phyloP scores from a whole-genome alignment of 2,797 vertebrate species.

The Channa striata region DNA sequence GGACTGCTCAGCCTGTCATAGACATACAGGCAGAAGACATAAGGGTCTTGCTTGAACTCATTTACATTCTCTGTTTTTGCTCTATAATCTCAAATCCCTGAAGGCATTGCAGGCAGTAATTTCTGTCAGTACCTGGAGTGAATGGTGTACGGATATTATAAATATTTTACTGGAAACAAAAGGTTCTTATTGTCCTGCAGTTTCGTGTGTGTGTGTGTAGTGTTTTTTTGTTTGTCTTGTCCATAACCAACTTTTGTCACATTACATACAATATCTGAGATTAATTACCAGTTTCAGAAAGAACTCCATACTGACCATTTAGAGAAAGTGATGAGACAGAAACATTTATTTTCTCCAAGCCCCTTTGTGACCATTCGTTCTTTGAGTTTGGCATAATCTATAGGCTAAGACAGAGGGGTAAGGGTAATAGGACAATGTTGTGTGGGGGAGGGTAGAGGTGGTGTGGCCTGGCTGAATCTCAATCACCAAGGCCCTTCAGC shows the following conservation, averaged over 20 bases:
- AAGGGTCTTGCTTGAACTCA: conserved; percentile 33
- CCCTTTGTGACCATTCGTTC: conserved; percentile 28
- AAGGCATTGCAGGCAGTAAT: not conserved
- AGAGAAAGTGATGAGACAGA: conserved; percentile 20
- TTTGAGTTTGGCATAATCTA: conserved; percentile 46
- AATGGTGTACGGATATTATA: not conserved
- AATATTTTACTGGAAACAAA: not conserved
- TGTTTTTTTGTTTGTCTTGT: conserved; percentile 4
- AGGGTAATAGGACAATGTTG: conserved; percentile 65
- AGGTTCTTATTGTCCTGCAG: not conserved
- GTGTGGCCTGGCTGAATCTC: conserved; percentile 85
- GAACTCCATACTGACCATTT: conserved; percentile 18
- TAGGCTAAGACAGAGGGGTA: conserved; percentile 54
- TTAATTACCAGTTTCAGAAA: conserved; percentile 30
- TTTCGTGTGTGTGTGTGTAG: not conserved
- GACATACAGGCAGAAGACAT: conserved; percentile 30
- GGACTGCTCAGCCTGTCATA: conserved; percentile 45
- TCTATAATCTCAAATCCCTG: conserved; percentile 11
- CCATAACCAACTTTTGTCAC: conserved; percentile 17
- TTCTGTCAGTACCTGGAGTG: not conserved
- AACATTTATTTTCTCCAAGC: conserved; percentile 32
- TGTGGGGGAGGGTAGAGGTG: conserved; percentile 71
- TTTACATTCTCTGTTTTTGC: conserved; percentile 21
- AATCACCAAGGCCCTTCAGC: conserved; percentile 84
- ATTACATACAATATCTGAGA: conserved; percentile 14